Base-by-base conservation (phyloP, 2,797 vertebrate species). In the Melanotaenia maccullochi region DNA sequence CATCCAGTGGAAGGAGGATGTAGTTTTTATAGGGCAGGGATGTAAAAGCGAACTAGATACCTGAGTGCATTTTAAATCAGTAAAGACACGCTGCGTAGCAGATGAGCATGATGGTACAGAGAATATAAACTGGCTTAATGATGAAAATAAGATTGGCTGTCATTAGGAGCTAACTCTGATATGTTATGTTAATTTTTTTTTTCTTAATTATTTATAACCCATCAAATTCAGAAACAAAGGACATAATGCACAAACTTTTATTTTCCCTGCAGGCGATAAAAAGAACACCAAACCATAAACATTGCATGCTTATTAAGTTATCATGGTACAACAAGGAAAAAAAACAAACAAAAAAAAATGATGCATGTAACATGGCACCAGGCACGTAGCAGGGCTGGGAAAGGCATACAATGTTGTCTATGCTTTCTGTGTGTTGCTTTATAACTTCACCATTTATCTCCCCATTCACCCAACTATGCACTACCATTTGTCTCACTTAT, bases 381-480 rank as follows among this genome's bases (percentile, higher is more conserved):
- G 28, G 60, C 82, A 79, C 12, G 62, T 65, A 84, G 69, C 79
- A 28, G 13, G 16, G n/a, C 82, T 65, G 72, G 77, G n/a, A 76
- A 59, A 84, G 83, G 74, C 71, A 47, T 59, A 69, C 69, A 80
- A 60, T 71, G 80, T 88, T 87, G 84, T 79, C 84, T 80, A 73
- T 24, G 22, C 77, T 73, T 67, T 79, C 71, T 52, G 24, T 68
- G 68, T 77, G 65, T 76, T 70, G 71, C 71, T 87, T 89, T 84
- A 86, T 51, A 73, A 71, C 81, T 76, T 67, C 71, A 51, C 76
- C 81, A 76, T 92, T 78, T 69, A 81, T 90, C 86, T 85, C 70
- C 71, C 85, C 81, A 68, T 82, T 90, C 89, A 87, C 83, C 77
- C 75, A 90, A 89, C 77, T 85, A 91, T 91, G 85, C 85, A 65